These are phyloP conservation scores for Lycaena phlaeas DNA, from an alignment of 2,888 invertebrate species.

Conservation along the genomic window DNA sequence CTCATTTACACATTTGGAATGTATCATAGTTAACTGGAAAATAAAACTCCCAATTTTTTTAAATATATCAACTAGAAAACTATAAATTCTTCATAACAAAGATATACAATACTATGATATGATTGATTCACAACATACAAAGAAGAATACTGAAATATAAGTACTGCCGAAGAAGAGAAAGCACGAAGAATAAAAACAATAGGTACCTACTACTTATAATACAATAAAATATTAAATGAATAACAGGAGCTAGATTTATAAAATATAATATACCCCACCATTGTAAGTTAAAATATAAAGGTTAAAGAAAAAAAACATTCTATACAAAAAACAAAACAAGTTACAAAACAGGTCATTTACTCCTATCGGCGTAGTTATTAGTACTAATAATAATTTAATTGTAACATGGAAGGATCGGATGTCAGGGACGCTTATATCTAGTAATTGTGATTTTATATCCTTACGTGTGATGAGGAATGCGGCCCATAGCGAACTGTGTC, in stretches of 20 bases:
- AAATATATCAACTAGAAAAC: conserved; percentile 1
- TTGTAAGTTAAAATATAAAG: not conserved
- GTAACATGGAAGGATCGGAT: not conserved
- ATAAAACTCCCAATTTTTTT: not conserved
- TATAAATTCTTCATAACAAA: conserved; percentile 6
- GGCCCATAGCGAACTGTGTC: too few relatives aligned
- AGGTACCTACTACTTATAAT: conserved; percentile 23
- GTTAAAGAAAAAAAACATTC: not conserved
- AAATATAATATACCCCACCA: not conserved
- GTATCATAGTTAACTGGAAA: conserved; percentile 1
- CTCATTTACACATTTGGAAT: conserved; percentile 6
- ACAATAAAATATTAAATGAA: conserved; percentile 21
- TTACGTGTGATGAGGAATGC: not conserved
- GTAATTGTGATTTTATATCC: not conserved
- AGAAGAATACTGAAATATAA: conserved; percentile 37
- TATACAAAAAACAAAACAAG: not conserved
- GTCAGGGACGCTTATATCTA: not conserved
- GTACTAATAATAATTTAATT: too few relatives aligned
- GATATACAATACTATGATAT: conserved; percentile 37
- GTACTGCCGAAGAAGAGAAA: conserved; percentile 34
- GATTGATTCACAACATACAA: conserved; percentile 29
- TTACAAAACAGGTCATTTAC: not conserved
- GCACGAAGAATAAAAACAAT: conserved; percentile 24
- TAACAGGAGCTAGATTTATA: conserved; percentile 17
- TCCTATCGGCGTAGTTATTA: too few relatives aligned